These are phyloP conservation scores for Gambusia holbrooki DNA, from an alignment of 2,113 vertebrate genomes.

Conservation along the genomic window DNA sequence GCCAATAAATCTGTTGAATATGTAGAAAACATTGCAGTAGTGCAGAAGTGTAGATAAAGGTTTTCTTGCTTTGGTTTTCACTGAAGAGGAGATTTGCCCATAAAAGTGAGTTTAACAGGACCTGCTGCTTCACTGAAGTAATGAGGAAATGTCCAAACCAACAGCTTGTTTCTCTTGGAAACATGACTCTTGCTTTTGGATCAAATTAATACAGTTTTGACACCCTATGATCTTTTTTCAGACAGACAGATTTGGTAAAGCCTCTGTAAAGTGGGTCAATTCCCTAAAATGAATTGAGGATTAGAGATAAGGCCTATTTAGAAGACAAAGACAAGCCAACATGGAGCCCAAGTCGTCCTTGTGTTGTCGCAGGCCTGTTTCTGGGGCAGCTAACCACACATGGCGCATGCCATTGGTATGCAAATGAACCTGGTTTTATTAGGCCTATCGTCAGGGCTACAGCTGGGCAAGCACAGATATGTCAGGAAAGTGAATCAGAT, in stretches of 20 bases:
- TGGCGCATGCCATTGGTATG: slow-evolving; percentile 81
- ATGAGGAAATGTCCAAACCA: neutral
- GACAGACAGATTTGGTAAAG: slow-evolving; percentile 45
- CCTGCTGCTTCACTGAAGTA: neutral
- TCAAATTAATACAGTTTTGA: neutral
- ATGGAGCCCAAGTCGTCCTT: slow-evolving; percentile 57
- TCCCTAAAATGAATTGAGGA: slow-evolving; percentile 59
- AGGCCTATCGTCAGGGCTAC: slow-evolving; percentile 83
- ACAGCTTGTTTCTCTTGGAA: neutral
- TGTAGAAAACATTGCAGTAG: too few species aligned
- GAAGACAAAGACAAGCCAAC: slow-evolving; percentile 67
- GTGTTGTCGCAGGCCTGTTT: slow-evolving; percentile 57
- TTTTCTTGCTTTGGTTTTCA: neutral
- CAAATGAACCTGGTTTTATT: slow-evolving; percentile 80
- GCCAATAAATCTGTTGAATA: neutral
- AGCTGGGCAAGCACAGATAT: slow-evolving; percentile 82
- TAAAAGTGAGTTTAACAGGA: neutral
- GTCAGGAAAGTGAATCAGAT: slow-evolving; percentile 76
- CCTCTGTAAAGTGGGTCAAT: slow-evolving; percentile 47
- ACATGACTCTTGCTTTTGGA: neutral
- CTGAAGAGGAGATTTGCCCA: neutral
- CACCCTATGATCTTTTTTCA: slow-evolving; percentile 2
- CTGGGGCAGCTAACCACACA: slow-evolving; percentile 77
- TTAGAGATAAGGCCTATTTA: slow-evolving; percentile 57
- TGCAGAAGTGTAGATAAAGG: too few species aligned